Conservation (phyloP, 2,797 vertebrate genomes). For the Sebastolobus altivelis region DNA sequence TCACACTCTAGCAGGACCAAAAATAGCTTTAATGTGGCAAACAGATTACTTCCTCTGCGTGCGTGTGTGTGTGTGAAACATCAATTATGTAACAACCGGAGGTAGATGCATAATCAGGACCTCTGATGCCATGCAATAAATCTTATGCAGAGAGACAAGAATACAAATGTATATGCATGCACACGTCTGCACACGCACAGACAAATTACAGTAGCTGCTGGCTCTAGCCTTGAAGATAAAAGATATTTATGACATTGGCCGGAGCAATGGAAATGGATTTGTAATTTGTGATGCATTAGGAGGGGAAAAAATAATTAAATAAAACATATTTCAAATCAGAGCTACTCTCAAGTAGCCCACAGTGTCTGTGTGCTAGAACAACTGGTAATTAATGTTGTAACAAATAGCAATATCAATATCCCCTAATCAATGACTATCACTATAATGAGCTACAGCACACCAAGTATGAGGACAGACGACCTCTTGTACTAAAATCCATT, state of each 20-base stretch:
- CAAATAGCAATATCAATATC: constrained; percentile 12
- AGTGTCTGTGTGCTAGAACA: neutral
- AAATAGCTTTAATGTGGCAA: constrained; percentile 32
- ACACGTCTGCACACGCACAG: constrained; percentile 5
- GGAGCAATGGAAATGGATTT: constrained; percentile 50
- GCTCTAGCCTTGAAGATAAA: constrained; percentile 15
- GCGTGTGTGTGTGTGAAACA: neutral
- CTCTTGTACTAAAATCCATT: neutral
- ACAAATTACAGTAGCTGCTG: constrained; percentile 3
- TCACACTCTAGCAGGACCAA: neutral
- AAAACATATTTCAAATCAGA: constrained; percentile 19
- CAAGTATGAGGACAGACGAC: neutral
- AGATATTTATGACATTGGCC: constrained; percentile 41
- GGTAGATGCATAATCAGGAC: constrained; percentile 43
- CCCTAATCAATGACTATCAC: neutral
- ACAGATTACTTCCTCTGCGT: constrained; percentile 26
- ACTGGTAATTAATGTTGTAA: neutral
- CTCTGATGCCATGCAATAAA: constrained; percentile 39
- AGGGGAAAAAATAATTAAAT: constrained; percentile 21
- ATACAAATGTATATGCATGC: constrained; percentile 32
- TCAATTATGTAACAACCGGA: constrained; percentile 53
- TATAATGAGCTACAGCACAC: neutral
- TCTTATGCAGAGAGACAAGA: constrained; percentile 23
- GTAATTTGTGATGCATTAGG: constrained; percentile 43
- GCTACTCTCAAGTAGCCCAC: constrained; percentile 7